phyloP scores from a whole-genome alignment of 30 jellyfish, hydroid and myxozoan species.

The Euphysa ruthae region DNA sequence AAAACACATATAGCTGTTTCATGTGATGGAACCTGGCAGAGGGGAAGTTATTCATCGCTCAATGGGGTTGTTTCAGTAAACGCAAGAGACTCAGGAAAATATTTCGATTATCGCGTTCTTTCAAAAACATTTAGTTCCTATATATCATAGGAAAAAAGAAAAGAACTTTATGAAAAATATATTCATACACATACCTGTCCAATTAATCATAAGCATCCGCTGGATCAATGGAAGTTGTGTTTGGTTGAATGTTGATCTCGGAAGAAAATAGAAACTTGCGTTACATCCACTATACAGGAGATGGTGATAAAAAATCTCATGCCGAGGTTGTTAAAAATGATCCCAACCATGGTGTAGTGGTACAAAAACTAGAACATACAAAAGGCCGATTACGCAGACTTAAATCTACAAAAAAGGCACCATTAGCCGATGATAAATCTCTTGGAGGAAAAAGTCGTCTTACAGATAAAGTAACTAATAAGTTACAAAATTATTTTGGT shows the following conservation, averaged over 20 bases:
- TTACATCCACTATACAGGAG: no score
- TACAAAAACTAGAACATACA: neutral
- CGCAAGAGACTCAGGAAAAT: neutral
- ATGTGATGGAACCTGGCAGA: constrained; percentile 7
- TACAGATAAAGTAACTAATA: neutral
- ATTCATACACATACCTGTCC: neutral
- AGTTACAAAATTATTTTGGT: constrained; percentile 5
- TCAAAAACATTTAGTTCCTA: neutral
- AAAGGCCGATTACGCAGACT: constrained; percentile 2
- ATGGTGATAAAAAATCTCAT: no score
- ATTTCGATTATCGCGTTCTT: neutral
- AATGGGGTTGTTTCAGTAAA: constrained; percentile 5
- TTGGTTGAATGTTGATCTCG: no score
- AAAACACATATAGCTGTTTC: neutral
- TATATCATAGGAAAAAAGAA: neutral
- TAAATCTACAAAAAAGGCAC: neutral
- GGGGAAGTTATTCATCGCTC: neutral
- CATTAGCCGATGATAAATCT: constrained; percentile 2
- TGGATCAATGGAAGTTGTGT: neutral
- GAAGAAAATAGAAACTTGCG: no score
- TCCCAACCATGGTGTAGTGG: neutral
- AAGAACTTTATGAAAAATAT: neutral
- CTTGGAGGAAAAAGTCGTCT: constrained; percentile 24
- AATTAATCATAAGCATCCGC: neutral
- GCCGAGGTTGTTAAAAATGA: no score